These are phyloP conservation scores for Aphaenogaster rudis DNA, from an alignment of 1,140 invertebrate species.

Conservation along the genomic window DNA sequence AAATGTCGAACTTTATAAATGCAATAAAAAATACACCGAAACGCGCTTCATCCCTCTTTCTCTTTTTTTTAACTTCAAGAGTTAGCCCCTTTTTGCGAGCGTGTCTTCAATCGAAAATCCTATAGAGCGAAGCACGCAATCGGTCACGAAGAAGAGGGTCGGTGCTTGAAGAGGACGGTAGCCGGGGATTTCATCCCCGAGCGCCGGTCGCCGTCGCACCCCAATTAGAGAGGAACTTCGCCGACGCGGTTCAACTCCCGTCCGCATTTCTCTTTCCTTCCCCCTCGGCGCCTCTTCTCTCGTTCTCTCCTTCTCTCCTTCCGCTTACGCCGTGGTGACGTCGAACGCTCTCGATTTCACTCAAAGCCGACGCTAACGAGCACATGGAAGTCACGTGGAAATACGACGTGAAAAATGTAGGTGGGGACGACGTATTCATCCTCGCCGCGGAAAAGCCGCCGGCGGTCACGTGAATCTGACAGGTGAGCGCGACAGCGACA, in stretches of 20 bases:
- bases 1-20: background rate
- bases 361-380: slow-evolving; percentile 87
- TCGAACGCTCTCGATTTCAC: slow-evolving; percentile 85
- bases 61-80: slow-evolving; percentile 41
- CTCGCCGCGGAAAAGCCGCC: slow-evolving; percentile 60
- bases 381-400: slow-evolving; percentile 87
- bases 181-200: slow-evolving; percentile 76
- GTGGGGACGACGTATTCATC: slow-evolving; percentile 4
- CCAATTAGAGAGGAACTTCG: slow-evolving; percentile 79
- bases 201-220: slow-evolving; percentile 71
- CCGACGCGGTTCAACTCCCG: slow-evolving; percentile 65
- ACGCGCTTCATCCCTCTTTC: background rate
- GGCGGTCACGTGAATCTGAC: slow-evolving; percentile 75
- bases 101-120: slow-evolving; percentile 75
- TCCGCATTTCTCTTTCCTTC: slow-evolving; percentile 34
- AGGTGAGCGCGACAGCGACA: slow-evolving; percentile 70
- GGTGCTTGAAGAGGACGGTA: slow-evolving; percentile 68
- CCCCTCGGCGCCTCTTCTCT: background rate
- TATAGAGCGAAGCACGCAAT: slow-evolving; percentile 73
- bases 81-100: slow-evolving; percentile 67
- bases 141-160: slow-evolving; percentile 78
- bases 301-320: slow-evolving; percentile 60
- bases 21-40: slow-evolving; percentile 19
- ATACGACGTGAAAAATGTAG: slow-evolving; percentile 69
- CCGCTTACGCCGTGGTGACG: slow-evolving; percentile 78